These are phyloP conservation scores for Microchirus variegatus DNA, from an alignment of 2,797 vertebrate species.

Conservation along the genomic window DNA sequence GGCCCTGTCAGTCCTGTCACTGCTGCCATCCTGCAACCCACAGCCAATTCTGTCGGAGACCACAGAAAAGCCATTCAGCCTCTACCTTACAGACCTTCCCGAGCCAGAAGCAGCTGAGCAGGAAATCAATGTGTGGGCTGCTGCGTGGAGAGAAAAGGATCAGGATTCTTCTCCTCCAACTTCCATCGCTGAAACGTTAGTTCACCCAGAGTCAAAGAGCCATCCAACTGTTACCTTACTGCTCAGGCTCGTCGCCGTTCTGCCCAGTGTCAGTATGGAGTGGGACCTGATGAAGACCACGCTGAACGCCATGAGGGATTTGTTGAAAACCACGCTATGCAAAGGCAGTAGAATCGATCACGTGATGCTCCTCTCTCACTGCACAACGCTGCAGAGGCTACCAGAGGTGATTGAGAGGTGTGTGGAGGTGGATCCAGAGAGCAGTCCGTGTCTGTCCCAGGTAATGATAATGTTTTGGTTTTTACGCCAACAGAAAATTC, in stretches of 20 bases:
- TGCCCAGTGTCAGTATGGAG: constrained; percentile 94
- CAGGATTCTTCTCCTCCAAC: constrained; percentile 90
- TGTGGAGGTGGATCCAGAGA: constrained; percentile 87
- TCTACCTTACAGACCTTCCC: constrained; percentile 89
- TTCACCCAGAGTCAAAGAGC: constrained; percentile 90
- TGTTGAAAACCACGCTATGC: constrained; percentile 85
- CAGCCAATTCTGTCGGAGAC: constrained; percentile 84
- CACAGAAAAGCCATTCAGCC: constrained; percentile 86
- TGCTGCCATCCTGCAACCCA: constrained; percentile 91
- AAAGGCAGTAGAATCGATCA: constrained; percentile 84
- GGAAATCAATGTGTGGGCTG: constrained; percentile 91
- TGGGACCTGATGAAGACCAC: constrained; percentile 90
- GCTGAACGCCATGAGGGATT: constrained; percentile 87
- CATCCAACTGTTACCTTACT: constrained; percentile 90
- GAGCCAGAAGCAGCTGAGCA: constrained; percentile 90
- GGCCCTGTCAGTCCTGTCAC: constrained; percentile 89
- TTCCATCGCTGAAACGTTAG: constrained; percentile 92
- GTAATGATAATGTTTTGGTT: constrained; percentile 42
- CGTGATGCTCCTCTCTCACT: constrained; percentile 90
- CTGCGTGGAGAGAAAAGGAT: constrained; percentile 92
- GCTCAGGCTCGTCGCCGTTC: constrained; percentile 90
- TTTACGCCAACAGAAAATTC: not conserved
- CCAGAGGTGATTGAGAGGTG: constrained; percentile 91
- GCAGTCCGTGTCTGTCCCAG: constrained; percentile 73
- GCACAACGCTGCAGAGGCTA: constrained; percentile 85